These are phyloP conservation scores for Heliconius charithonia DNA, from an alignment of 2,888 invertebrate species.

Conservation along the genomic window DNA sequence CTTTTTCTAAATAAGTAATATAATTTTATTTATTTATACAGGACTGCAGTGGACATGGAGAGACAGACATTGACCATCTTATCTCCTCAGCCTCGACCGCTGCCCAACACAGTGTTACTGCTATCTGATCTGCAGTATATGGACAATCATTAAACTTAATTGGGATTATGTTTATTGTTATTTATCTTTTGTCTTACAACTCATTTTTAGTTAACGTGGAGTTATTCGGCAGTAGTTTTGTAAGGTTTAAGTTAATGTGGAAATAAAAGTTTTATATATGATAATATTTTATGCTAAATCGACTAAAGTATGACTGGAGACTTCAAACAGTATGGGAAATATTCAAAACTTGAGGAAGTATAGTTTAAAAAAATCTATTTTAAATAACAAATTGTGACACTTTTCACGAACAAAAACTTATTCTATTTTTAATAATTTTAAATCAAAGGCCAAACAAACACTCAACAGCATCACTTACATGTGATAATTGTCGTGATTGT, in stretches of 20 bases:
- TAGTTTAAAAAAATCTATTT: no score
- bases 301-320: no score
- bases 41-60: conserved; percentile 95
- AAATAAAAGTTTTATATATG: background rate
- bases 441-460: no score
- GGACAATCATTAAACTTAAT: conserved; percentile 90
- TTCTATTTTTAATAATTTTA: no score
- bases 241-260: background rate
- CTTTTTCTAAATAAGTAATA: no score
- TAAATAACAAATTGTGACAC: no score
- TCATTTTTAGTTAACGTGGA: background rate
- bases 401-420: no score
- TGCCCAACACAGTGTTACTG: conserved; percentile 93
- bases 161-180: background rate
- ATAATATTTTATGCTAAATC: no score
- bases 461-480: no score
- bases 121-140: conserved; percentile 97
- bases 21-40: conserved; percentile 69
- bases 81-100: conserved; percentile 96
- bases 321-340: no score
- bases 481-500: no score
- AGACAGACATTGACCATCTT: conserved; percentile 94
- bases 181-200: background rate
- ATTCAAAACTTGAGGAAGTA: no score
- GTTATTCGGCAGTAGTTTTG: background rate